Evolutionary conservation across 2,888 invertebrate species (phyloP).

Genomic region (Nymphalis polychloros): DNA sequence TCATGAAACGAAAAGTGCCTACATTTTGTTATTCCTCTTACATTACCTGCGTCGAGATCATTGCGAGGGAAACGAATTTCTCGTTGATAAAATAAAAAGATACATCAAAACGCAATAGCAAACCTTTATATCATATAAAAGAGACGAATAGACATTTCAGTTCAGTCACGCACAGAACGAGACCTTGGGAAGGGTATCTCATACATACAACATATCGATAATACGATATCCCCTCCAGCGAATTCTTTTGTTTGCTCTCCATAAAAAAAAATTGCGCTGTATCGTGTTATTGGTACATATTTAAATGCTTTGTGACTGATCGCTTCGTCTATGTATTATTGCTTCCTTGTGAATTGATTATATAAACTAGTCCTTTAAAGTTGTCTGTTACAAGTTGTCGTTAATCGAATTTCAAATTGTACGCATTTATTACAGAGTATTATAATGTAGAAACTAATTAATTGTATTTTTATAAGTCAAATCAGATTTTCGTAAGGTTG

Average conservation of each 20-base stretch:
- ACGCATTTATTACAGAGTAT: too few species aligned
- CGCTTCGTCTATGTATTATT: constrained; percentile 8
- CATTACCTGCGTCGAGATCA: too few species aligned
- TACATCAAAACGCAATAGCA: constrained; percentile 14
- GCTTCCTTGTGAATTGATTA: not conserved
- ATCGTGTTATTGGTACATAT: not conserved
- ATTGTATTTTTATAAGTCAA: too few species aligned
- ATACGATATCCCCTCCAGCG: constrained; percentile 18
- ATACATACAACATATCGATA: constrained; percentile 37
- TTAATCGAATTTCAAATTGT: too few species aligned
- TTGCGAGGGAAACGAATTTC: constrained; percentile 5
- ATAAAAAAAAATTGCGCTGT: constrained; percentile 5
- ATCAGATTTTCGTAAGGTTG: too few species aligned
- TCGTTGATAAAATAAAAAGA: constrained; percentile 11
- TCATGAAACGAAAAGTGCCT: too few species aligned
- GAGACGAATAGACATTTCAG: constrained; percentile 27
- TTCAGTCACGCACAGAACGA: constrained; percentile 34
- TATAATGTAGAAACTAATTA: too few species aligned
- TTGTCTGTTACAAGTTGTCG: too few species aligned
- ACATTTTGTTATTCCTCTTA: too few species aligned
- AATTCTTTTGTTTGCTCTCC: constrained; percentile 24
- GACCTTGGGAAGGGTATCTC: constrained; percentile 39
- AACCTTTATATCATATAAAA: constrained; percentile 13
- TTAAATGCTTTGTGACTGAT: constrained; percentile 22
- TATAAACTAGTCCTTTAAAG: too few species aligned